A percentile compares a stretch with the other conserved stretches of the same genome.
phyloP scores from a whole-genome alignment of 2,888 invertebrate species.

The Tiliacea aurago region DNA sequence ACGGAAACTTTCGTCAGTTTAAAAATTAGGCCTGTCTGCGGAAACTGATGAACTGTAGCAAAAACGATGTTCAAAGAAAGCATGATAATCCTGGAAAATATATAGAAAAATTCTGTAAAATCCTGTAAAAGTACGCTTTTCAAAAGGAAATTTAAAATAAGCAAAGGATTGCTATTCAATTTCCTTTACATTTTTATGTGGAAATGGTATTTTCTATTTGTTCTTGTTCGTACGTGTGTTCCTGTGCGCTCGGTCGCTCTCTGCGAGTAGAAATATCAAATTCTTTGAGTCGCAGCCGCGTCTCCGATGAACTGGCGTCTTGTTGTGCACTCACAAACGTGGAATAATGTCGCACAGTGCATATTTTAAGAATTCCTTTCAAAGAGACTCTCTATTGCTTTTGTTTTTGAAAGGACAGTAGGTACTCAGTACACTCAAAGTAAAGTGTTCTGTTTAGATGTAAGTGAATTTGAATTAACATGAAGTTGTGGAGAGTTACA shows the following conservation, averaged over 20 bases:
- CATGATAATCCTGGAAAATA: background rate
- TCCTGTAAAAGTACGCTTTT: slow-evolving; percentile 4
- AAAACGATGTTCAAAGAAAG: background rate
- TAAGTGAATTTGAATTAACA: slow-evolving; percentile 20
- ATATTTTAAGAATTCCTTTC: slow-evolving; percentile 49
- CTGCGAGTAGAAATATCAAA: slow-evolving; percentile 58
- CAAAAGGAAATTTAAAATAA: slow-evolving; percentile 46
- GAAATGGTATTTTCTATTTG: slow-evolving; percentile 62
- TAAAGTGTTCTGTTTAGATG: background rate
- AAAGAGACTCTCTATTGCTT: slow-evolving; percentile 34
- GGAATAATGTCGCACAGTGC: slow-evolving; percentile 40
- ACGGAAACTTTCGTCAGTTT: background rate
- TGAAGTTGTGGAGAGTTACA: background rate
- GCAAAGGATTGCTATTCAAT: slow-evolving; percentile 57
- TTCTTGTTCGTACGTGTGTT: slow-evolving; percentile 53
- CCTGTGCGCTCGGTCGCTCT: slow-evolving; percentile 36
- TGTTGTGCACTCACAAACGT: slow-evolving; percentile 55
- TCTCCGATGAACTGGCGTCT: slow-evolving; percentile 45
- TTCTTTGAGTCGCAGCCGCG: slow-evolving; percentile 53
- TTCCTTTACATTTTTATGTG: slow-evolving; percentile 50
- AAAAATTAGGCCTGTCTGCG: background rate
- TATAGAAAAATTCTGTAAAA: background rate
- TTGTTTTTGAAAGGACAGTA: slow-evolving; percentile 24
- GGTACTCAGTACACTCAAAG: slow-evolving; percentile 9
- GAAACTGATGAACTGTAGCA: background rate